Base-by-base conservation (phyloP, 1,140 invertebrate genomes). In the Diachasmimorpha longicaudata region DNA sequence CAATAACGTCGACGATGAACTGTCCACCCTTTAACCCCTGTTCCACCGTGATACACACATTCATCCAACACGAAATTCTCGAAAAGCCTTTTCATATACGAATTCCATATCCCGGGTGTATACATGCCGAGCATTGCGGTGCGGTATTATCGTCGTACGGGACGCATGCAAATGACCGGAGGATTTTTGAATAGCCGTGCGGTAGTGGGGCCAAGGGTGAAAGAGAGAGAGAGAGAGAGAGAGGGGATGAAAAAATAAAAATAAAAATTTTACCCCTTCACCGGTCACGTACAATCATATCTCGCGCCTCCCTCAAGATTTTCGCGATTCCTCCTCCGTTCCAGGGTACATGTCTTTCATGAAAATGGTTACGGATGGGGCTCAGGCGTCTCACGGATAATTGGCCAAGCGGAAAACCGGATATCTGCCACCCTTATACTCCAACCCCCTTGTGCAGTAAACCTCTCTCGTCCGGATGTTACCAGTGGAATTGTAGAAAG, bases 361-460 rank as follows among this genome's bases (percentile, higher is more conserved):
- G 25, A 39, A 16, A 68, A 68, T 39, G 25, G n/a, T 39, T 68
- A 68, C 66, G 66, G 66, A 68, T 68, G 14, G 36, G 66, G 36
- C 36, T 68, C 36, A 39, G 25, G 36, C 58, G 69, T 66, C 39
- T 68, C 36, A 37, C 69, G 44, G 69, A 72, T 72, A 76, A 76
- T 76, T 72, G 81, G 78, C 79, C 71, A 81, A 71, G 80, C 77
- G 83, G 81, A 85, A 82, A 86, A 85, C 81, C 82, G 81, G 83
- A 84, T 83, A 81, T 80, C 84, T 81, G 83, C 78, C 31, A 82
- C 76, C 79, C 81, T 84, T 68, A 36, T n/a, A 37, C 36, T 68
- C 31, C 31, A 39, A 66, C 63, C 23, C 23, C n/a, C 21, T 21
- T 31, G 31, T 4, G 11, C 31, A 39, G 25, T 37, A 68, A 68